Evolutionary conservation across 2,797 vertebrate species (phyloP).

Genomic region (Carapus acus): DNA sequence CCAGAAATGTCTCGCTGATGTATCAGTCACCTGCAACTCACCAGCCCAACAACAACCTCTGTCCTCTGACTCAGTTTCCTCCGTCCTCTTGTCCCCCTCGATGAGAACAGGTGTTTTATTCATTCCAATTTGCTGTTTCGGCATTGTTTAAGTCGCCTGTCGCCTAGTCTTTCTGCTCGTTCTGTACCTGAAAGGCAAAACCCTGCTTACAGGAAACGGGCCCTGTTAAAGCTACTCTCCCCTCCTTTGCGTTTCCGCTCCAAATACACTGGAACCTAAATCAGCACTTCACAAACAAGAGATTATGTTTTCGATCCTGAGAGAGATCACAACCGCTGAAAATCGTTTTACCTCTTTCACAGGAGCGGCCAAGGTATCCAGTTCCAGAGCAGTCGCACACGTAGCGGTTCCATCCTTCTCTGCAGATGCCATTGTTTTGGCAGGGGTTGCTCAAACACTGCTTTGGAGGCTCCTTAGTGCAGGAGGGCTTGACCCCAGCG

Average conservation of each 20-base stretch:
- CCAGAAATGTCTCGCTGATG: slow-evolving; percentile 46
- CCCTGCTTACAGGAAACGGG: slow-evolving; percentile 22
- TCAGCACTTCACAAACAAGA: too few species aligned
- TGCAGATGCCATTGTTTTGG: slow-evolving; percentile 90
- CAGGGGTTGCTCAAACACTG: slow-evolving; percentile 97
- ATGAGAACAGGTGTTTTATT: slow-evolving; percentile 7
- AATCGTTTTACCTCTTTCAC: slow-evolving; percentile 83
- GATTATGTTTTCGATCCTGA: neutral
- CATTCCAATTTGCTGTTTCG: slow-evolving; percentile 24
- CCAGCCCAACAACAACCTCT: slow-evolving; percentile 30
- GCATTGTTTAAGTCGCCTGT: slow-evolving; percentile 17
- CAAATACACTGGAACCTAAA: too few species aligned
- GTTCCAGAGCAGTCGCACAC: slow-evolving; percentile 97
- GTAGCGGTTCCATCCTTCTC: slow-evolving; percentile 97
- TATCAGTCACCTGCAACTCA: slow-evolving; percentile 66
- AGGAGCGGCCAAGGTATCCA: slow-evolving; percentile 90
- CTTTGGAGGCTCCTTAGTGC: slow-evolving; percentile 89
- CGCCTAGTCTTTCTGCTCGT: slow-evolving; percentile 22
- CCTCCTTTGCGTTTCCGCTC: slow-evolving; percentile 9
- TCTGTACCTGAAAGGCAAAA: slow-evolving; percentile 29
- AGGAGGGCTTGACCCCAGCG: slow-evolving; percentile 93
- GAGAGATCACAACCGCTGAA: neutral
- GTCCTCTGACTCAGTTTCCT: slow-evolving; percentile 27
- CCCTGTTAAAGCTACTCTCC: slow-evolving; percentile 21
- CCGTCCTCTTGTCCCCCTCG: slow-evolving; percentile 19